Conservation (phyloP, 2,888 invertebrate genomes). For the Melinopterus prodromus region DNA sequence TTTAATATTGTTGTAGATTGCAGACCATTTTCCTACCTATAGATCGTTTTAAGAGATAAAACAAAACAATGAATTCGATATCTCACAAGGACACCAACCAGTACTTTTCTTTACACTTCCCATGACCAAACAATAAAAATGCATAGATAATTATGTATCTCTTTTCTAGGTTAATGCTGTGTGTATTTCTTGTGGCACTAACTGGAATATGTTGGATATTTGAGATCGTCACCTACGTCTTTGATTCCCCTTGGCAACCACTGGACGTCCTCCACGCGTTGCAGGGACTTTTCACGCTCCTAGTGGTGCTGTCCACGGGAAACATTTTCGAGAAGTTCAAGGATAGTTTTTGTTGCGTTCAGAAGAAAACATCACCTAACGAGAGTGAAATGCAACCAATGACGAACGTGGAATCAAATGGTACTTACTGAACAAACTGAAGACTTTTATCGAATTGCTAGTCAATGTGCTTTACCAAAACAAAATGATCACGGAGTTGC, state of each 20-base stretch:
- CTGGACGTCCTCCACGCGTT: conserved; percentile 57
- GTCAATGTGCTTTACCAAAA: conserved; percentile 4
- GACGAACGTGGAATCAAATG: background rate
- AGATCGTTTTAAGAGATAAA: too few species aligned
- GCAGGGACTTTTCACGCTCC: conserved; percentile 56
- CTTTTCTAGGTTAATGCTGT: conserved; percentile 53
- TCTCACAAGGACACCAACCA: background rate
- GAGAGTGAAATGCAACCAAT: background rate
- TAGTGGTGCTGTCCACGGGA: conserved; percentile 57
- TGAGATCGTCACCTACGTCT: conserved; percentile 54
- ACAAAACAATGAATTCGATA: background rate
- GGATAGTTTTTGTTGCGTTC: background rate
- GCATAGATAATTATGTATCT: background rate
- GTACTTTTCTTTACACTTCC: background rate
- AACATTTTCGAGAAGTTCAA: conserved; percentile 37
- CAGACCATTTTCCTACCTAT: too few species aligned
- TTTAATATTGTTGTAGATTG: too few species aligned
- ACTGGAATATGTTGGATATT: conserved; percentile 59
- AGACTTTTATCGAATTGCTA: background rate
- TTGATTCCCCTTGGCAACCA: conserved; percentile 47
- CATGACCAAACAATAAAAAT: background rate
- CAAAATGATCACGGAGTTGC: background rate
- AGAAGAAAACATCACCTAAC: background rate
- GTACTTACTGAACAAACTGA: background rate
- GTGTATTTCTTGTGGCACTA: conserved; percentile 57